phyloP scores from a whole-genome alignment of 2,888 invertebrate genomes.

The Sturmia bella region DNA sequence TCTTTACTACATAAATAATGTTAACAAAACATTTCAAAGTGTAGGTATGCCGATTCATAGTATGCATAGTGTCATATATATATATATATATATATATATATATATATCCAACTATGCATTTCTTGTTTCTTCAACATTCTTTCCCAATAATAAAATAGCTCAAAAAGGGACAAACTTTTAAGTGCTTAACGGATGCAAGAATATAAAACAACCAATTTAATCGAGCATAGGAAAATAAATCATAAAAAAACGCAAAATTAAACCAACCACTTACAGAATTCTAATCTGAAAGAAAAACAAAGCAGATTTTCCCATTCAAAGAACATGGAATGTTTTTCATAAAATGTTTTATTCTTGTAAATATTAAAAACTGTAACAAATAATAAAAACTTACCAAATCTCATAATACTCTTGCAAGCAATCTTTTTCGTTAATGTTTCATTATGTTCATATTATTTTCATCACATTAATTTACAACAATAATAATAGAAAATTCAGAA shows the following conservation, averaged over 20 bases:
- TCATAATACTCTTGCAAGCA: conserved; percentile 30
- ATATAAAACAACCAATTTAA: conserved; percentile 18
- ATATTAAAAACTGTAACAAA: too few relatives aligned
- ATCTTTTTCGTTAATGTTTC: conserved; percentile 30
- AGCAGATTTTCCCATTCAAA: neutral
- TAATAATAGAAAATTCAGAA: conserved; percentile 32
- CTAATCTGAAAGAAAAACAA: conserved; percentile 11
- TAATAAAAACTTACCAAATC: conserved; percentile 25
- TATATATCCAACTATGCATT: too few relatives aligned
- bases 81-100: too few relatives aligned
- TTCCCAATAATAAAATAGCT: too few relatives aligned
- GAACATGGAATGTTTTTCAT: too few relatives aligned
- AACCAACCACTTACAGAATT: conserved; percentile 15
- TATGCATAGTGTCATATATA: too few relatives aligned
- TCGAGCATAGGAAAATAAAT: conserved; percentile 20
- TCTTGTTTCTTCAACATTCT: too few relatives aligned
- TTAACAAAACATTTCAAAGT: too few relatives aligned
- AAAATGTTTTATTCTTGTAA: too few relatives aligned
- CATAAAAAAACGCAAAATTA: conserved; percentile 4
- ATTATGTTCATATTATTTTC: conserved; percentile 52
- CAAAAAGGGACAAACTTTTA: neutral
- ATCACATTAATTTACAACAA: conserved; percentile 60
- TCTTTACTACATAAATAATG: too few relatives aligned
- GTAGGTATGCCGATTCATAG: too few relatives aligned
- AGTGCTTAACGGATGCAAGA: neutral